These are phyloP conservation scores for Megathymus violae DNA, from an alignment of 1,140 invertebrate species.

Conservation along the genomic window DNA sequence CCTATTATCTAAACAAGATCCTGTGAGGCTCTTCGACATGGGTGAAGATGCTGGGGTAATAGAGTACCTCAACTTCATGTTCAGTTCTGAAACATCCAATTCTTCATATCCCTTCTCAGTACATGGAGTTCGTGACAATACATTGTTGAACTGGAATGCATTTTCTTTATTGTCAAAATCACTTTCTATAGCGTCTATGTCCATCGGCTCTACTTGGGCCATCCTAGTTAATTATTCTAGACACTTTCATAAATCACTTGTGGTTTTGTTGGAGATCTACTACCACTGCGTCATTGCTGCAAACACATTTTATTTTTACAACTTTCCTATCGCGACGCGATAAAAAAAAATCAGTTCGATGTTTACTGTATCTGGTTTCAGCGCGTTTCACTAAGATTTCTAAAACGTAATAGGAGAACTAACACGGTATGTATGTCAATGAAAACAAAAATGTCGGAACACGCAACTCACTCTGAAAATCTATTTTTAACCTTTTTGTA, in stretches of 20 bases:
- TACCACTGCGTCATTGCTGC: slow-evolving; percentile 25
- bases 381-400: slow-evolving; percentile 73
- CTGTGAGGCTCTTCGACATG: slow-evolving; percentile 73
- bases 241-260: slow-evolving; percentile 33
- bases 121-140: slow-evolving; percentile 52
- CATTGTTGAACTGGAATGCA: slow-evolving; percentile 66
- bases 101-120: slow-evolving; percentile 76
- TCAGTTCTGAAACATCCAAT: slow-evolving; percentile 72
- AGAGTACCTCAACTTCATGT: slow-evolving; percentile 75
- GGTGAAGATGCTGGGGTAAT: slow-evolving; percentile 67
- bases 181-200: slow-evolving; percentile 62
- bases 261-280: slow-evolving; percentile 14
- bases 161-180: slow-evolving; percentile 78
- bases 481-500: slow-evolving; percentile 81
- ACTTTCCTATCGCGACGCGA: slow-evolving; percentile 40
- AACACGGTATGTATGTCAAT: slow-evolving; percentile 73
- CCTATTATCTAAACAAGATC: slow-evolving; percentile 54
- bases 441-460: slow-evolving; percentile 80
- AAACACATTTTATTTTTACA: slow-evolving; percentile 23
- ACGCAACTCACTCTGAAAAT: slow-evolving; percentile 75
- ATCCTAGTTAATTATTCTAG: slow-evolving; percentile 46
- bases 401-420: slow-evolving; percentile 58
- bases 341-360: slow-evolving; percentile 66
- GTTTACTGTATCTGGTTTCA: slow-evolving; percentile 68
- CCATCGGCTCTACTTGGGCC: slow-evolving; percentile 76